These are phyloP conservation scores for Phoenicopterus ruber DNA, from an alignment of 2,113 vertebrate genomes.

Conservation along the genomic window DNA sequence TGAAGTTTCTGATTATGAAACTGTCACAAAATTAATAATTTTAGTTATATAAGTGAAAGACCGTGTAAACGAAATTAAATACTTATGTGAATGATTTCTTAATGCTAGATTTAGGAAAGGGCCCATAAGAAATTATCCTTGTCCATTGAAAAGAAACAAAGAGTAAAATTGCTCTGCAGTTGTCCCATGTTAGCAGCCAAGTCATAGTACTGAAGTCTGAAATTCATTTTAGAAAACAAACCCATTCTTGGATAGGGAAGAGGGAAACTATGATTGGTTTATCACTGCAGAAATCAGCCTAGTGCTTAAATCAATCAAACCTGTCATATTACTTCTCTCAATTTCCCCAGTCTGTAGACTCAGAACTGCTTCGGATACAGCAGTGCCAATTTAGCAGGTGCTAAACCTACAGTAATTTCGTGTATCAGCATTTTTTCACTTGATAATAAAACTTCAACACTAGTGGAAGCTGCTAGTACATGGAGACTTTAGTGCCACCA, in stretches of 20 bases:
- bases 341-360: neutral
- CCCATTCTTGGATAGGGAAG: neutral
- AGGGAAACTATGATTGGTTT: neutral
- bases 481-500: conserved; percentile 5
- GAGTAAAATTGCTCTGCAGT: neutral
- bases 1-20: neutral
- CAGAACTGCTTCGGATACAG: neutral
- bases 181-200: neutral
- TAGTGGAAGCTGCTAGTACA: conserved; percentile 2
- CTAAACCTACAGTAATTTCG: conserved; percentile 23
- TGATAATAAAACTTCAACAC: conserved; percentile 13
- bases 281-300: neutral
- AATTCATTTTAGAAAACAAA: neutral
- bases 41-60: neutral
- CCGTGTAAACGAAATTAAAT: neutral
- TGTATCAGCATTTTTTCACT: conserved; percentile 39
- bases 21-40: neutral
- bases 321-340: neutral
- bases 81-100: neutral
- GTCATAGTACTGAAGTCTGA: neutral
- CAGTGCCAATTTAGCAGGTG: conserved; percentile 10
- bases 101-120: neutral
- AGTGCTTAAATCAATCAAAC: neutral
- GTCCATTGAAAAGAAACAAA: neutral
- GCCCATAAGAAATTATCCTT: neutral